Percentiles rank a stretch among this genome's conserved stretches.
Conservation (phyloP, 2,113 vertebrate species). For the Pandion haliaetus region DNA sequence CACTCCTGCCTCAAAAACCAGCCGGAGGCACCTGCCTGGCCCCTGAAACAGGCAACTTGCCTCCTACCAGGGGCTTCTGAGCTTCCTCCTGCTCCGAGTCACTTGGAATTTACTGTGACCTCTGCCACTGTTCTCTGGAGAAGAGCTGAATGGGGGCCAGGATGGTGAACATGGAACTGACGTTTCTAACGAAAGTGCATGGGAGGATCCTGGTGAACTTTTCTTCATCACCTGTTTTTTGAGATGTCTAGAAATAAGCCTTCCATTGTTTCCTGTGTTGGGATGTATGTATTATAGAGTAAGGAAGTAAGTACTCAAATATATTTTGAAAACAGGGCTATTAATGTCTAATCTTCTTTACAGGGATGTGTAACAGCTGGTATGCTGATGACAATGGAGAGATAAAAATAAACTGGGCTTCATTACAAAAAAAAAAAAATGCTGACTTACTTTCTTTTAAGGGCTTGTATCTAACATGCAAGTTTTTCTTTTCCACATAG, state of each 20-base stretch:
- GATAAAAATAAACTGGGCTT: slow-evolving; percentile 42
- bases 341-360: slow-evolving; percentile 56
- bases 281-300: background rate
- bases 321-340: slow-evolving; percentile 25
- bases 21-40: background rate
- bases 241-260: background rate
- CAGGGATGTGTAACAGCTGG: slow-evolving; percentile 35
- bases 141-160: background rate
- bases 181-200: background rate
- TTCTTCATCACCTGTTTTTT: background rate
- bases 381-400: slow-evolving; percentile 23
- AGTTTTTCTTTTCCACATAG: background rate
- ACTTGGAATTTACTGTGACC: background rate
- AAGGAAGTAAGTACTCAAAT: background rate
- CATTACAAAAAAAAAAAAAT: background rate
- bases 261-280: background rate
- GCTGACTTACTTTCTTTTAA: background rate
- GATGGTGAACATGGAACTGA: background rate
- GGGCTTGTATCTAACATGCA: background rate
- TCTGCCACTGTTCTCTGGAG: background rate
- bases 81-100: background rate
- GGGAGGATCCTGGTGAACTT: background rate
- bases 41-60: background rate
- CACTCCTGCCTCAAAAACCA: background rate
- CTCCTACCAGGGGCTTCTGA: background rate